Evolutionary conservation across 2,888 invertebrate species (phyloP), one percentile per base, ranked within the genome.

Genomic region (Seira musarum): DNA sequence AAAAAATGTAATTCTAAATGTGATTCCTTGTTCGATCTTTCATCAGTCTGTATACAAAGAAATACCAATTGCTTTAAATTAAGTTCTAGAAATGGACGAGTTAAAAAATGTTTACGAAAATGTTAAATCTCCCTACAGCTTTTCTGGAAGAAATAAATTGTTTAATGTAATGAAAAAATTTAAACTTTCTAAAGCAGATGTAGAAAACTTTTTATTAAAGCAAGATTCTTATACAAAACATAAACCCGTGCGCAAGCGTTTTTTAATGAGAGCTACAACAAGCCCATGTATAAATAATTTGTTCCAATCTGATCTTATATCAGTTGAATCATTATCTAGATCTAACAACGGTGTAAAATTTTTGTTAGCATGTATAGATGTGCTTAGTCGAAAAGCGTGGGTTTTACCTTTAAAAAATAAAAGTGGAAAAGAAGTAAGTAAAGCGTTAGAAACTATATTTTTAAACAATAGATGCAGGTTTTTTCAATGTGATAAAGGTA

Each of bases 351-450:
- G 68, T 10, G 60, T 53, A 15, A 80, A 75, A 8, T 85, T 76
- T 61, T 30, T 85, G n/a, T 60, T 85, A 22, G 77, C 68, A 21
- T 63, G 79, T 10, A 83, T 85, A 2, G 84, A 84, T 68, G 79
- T 76, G 10, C 81, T 84, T 2, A 81, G 74, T 64, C 83, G 84
- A 69, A 82, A 67, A 46, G 81, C 84, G 2, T 87, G 80, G 82
- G 80, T 84, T 8, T 25, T 57, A 1, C 81, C 83, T 1, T 35
- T 83, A 3, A 80, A 82, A 69, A 68, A 53, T 21, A 85, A 86
- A 76, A 74, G 67, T 8, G 61, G 24, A 1, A 35, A 65, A 10
- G 49, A 70, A 21, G 74, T 79, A 0, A 35, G 57, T n/a, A 10
- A 65, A 6, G 83, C 82, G 0, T 85, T 85, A 30, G 30, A 69